phyloP scores from a whole-genome alignment of 2,888 invertebrate genomes.

The Portevinia maculata region DNA sequence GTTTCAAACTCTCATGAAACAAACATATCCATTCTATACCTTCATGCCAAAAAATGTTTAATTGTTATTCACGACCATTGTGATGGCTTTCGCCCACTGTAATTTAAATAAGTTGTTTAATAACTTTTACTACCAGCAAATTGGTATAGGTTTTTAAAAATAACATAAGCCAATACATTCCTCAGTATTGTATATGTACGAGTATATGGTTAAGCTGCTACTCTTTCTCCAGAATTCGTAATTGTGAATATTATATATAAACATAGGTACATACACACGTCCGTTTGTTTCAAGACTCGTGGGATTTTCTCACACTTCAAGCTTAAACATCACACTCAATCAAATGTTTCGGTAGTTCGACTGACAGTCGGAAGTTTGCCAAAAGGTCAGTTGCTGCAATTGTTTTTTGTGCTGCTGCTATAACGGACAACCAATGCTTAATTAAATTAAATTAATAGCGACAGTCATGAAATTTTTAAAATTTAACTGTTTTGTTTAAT shows the following conservation, averaged over 20 bases:
- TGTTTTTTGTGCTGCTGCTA: constrained; percentile 22
- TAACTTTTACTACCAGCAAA: constrained; percentile 23
- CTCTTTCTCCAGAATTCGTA: background rate
- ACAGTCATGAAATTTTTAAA: constrained; percentile 26
- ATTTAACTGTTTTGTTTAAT: constrained; percentile 19
- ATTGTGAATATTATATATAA: too few relatives aligned
- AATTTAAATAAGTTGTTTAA: constrained; percentile 15
- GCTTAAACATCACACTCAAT: constrained; percentile 16
- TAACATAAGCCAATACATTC: background rate
- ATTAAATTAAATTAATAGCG: constrained; percentile 39
- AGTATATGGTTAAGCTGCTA: too few relatives aligned
- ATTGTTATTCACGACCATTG: constrained; percentile 41
- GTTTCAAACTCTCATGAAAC: background rate
- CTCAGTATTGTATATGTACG: background rate
- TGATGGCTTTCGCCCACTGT: constrained; percentile 18
- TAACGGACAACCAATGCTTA: constrained; percentile 24
- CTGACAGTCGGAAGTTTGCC: constrained; percentile 60
- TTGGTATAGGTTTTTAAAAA: background rate
- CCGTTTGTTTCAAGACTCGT: too few relatives aligned
- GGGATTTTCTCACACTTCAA: constrained; percentile 56
- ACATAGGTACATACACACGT: too few relatives aligned
- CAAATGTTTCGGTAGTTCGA: background rate
- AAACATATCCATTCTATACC: constrained; percentile 4
- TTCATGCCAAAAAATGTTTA: background rate
- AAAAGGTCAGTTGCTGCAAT: constrained; percentile 51